Conservation (phyloP, 2,797 vertebrate genomes). For the Alectoris magna region DNA sequence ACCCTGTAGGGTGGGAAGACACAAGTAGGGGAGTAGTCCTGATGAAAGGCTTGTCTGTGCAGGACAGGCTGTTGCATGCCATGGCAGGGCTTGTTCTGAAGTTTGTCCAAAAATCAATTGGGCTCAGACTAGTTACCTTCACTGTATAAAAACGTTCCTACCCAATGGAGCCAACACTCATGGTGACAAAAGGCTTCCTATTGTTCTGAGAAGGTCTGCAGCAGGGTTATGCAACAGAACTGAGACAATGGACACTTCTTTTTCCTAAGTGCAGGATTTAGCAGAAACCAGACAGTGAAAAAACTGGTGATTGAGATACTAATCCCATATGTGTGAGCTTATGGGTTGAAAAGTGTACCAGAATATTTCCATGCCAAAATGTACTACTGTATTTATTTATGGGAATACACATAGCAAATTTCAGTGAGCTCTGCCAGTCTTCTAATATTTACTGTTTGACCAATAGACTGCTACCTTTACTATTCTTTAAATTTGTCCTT, state of each 20-base stretch:
- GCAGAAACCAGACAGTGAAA: conserved; percentile 17
- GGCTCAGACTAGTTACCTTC: background rate
- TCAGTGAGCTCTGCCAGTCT: background rate
- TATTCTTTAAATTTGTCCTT: background rate
- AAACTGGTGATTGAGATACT: background rate
- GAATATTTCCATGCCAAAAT: background rate
- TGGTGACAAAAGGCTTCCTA: background rate
- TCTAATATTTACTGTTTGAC: background rate
- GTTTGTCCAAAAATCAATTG: background rate
- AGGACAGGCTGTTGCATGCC: background rate
- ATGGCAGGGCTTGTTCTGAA: background rate
- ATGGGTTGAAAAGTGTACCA: background rate
- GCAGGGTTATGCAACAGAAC: background rate
- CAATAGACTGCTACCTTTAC: background rate
- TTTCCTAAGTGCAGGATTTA: background rate
- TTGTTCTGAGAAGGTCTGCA: background rate
- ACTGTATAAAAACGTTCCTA: background rate
- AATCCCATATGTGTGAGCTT: background rate
- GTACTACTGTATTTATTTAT: background rate
- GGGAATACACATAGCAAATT: background rate
- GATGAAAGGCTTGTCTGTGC: background rate
- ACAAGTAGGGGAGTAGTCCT: accelerated
- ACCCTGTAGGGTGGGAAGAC: background rate
- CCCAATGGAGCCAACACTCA: background rate
- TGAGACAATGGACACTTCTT: background rate